Base-by-base conservation (phyloP, 2,113 vertebrate species). In the Verasper variegatus region DNA sequence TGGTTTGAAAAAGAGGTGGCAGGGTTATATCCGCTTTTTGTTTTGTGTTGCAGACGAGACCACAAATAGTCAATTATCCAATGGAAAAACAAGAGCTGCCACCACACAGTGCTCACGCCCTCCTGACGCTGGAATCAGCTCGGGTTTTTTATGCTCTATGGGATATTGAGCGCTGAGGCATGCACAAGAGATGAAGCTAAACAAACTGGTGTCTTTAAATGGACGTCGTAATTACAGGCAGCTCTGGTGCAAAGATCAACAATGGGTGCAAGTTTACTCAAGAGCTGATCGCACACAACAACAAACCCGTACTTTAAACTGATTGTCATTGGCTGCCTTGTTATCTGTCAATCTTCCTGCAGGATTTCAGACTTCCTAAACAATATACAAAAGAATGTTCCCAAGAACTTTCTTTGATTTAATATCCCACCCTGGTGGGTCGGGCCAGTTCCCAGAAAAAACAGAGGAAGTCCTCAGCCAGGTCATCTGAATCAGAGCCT, bases 1-100 rank as follows among this genome's bases (percentile, higher is more conserved):
- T 79, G 77, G 56, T 82, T 90, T 85, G 37, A 74, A 54, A 79
- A 24, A 57, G 60, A 59, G 45, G 26, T 40, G 60, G 54, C 59
- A 59, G 76, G 76, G 75, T 81, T 70, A 74, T 65, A 86, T 90
- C 79, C 72, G 73, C 66, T 78, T 75, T 84, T 86, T 89, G 80
- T 84, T 81, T 64, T 51, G 52, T 40, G 59, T 79, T 67, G 73
- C 67, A 76, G 78, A 61, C 66, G 14, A 24, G 40, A 82, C 42
- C 78, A 65, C 60, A 56, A 73, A 51, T 12, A 74, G 71, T 90
- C 83, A 86, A 90, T 92, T 89, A 88, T 78, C 83, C 89, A 81
- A 88, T 87, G 88, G 89, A 82, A 81, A 89, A 84, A 71, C 71
- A 54, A 54, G 59, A 70, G 66, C 68, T 70, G 75, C 54, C 17